These are phyloP conservation scores for Steinernema scapterisci DNA, from an alignment of 2,888 invertebrate species.

Conservation along the genomic window DNA sequence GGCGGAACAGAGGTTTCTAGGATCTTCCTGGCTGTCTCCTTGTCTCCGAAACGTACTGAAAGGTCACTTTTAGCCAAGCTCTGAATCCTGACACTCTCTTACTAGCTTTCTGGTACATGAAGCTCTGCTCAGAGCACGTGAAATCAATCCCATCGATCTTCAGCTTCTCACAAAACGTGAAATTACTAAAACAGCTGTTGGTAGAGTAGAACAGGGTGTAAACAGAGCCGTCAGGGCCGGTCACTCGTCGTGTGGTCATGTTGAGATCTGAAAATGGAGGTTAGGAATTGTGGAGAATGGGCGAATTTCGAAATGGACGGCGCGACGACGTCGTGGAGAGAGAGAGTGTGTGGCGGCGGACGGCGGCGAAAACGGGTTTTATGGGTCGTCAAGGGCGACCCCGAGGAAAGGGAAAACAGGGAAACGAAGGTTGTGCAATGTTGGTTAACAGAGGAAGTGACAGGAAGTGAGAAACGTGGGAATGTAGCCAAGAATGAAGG, in stretches of 20 bases:
- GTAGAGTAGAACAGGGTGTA: background rate
- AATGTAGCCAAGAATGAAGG: too few species aligned
- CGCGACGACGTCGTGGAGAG: too few species aligned
- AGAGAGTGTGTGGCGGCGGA: too few species aligned
- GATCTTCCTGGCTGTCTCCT: background rate
- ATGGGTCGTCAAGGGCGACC: too few species aligned
- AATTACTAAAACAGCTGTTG: slow-evolving; percentile 58
- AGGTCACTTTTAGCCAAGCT: too few species aligned
- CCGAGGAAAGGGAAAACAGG: too few species aligned
- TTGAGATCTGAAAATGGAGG: background rate
- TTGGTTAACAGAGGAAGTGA: too few species aligned
- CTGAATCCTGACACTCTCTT: too few species aligned
- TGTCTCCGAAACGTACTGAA: background rate
- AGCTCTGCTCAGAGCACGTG: slow-evolving; percentile 67
- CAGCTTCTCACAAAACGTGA: slow-evolving; percentile 54
- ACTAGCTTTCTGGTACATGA: slow-evolving; percentile 67
- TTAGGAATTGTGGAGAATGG: background rate
- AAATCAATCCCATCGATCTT: slow-evolving; percentile 52
- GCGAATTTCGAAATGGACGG: background rate
- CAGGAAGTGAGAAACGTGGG: too few species aligned
- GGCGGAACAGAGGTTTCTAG: background rate
- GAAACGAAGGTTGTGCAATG: too few species aligned
- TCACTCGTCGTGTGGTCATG: background rate
- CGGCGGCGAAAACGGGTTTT: too few species aligned
- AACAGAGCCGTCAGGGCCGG: background rate